phyloP scores from a whole-genome alignment of 2,797 vertebrate genomes.

The Hapalemur alaotrensis region DNA sequence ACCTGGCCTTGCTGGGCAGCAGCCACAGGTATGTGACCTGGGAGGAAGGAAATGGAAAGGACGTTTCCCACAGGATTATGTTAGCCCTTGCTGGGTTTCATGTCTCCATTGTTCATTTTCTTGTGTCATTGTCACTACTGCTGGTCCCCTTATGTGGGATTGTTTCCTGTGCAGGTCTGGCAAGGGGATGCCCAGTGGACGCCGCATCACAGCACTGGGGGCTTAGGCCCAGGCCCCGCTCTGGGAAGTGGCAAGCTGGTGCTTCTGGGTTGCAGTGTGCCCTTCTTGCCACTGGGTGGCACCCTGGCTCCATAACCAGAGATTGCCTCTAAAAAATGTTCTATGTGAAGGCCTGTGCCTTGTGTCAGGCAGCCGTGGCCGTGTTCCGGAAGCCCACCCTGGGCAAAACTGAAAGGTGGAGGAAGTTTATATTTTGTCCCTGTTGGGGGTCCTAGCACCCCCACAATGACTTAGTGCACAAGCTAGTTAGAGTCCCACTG shows the following conservation, averaged over 20 bases:
- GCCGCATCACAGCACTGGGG: not conserved
- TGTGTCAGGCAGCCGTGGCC: not conserved
- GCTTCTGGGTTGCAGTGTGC: not conserved
- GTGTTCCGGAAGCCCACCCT: not conserved
- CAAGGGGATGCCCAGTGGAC: not conserved
- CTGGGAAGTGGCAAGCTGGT: accelerated
- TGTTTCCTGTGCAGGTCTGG: not conserved
- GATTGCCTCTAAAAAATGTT: not conserved
- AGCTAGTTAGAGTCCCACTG: not conserved
- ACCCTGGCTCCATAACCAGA: slow-evolving; percentile 28
- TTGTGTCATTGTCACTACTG: not conserved
- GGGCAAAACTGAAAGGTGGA: not conserved
- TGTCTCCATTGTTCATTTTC: not conserved
- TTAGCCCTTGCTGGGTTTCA: not conserved
- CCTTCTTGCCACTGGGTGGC: slow-evolving; percentile 18
- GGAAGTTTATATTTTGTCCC: not conserved
- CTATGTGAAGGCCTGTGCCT: accelerated
- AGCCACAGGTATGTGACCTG: slow-evolving; percentile 87
- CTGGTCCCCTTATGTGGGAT: not conserved
- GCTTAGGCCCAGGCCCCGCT: not conserved
- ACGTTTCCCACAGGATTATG: not conserved
- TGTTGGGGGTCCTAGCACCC: not conserved
- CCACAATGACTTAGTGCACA: not conserved
- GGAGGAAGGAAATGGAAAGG: not conserved
- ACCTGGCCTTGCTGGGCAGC: slow-evolving; percentile 90